Conservation (phyloP, 2,888 invertebrate species). For the Meteorus cinctellus region DNA sequence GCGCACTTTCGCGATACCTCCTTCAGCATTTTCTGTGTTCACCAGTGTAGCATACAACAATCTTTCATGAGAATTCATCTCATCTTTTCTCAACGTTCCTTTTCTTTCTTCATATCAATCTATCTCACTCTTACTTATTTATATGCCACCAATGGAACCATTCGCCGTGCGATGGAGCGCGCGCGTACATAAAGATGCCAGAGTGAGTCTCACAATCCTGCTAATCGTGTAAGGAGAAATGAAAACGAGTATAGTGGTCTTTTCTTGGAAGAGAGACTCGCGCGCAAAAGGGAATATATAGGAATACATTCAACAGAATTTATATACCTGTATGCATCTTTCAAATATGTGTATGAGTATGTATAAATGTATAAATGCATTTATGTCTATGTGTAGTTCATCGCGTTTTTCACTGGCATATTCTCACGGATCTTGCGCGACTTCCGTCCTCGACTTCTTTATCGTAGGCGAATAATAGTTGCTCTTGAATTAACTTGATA, state of each 20-base stretch:
- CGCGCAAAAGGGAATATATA: slow-evolving; percentile 43
- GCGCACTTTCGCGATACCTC: neutral
- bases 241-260: slow-evolving; percentile 64
- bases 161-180: neutral
- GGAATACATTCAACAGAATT: slow-evolving; percentile 48
- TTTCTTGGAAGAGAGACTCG: slow-evolving; percentile 59
- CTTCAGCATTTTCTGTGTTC: neutral
- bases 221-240: slow-evolving; percentile 71
- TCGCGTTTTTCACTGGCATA: slow-evolving; percentile 39
- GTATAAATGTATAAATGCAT: slow-evolving; percentile 3
- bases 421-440: slow-evolving; percentile 44
- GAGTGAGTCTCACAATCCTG: slow-evolving; percentile 41
- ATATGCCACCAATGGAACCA: neutral
- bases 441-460: slow-evolving; percentile 57
- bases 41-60: neutral
- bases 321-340: slow-evolving; percentile 24
- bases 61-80: slow-evolving; percentile 12
- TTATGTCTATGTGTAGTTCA: slow-evolving; percentile 25
- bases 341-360: slow-evolving; percentile 19
- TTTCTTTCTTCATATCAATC: slow-evolving; percentile 10
- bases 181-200: slow-evolving; percentile 33
- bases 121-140: slow-evolving; percentile 10
- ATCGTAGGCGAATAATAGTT: slow-evolving; percentile 5
- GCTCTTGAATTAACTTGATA: neutral
- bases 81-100: neutral